phyloP scores from a whole-genome alignment of 2,888 invertebrate genomes.

The Cinara cedri region DNA sequence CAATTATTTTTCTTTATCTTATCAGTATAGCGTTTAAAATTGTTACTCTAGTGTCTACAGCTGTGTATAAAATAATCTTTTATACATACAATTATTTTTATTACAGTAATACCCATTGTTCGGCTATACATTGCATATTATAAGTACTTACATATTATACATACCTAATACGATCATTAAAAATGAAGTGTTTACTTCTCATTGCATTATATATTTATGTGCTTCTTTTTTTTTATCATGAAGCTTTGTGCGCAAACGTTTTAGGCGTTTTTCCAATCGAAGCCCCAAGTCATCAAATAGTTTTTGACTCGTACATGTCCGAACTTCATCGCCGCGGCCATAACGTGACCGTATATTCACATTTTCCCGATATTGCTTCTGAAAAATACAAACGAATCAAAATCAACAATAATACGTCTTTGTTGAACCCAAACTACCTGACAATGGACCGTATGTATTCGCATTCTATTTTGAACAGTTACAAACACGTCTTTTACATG shows the following conservation, averaged over 20 bases:
- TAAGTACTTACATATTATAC: too few species aligned
- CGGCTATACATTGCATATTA: too few species aligned
- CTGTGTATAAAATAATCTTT: too few species aligned
- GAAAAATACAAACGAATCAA: conserved; percentile 3
- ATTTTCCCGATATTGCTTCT: conserved; percentile 41
- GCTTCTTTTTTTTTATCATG: not conserved
- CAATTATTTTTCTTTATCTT: not conserved
- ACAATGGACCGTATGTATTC: conserved; percentile 43
- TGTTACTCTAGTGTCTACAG: too few species aligned
- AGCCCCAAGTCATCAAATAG: conserved; percentile 48
- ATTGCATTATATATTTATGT: not conserved
- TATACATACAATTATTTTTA: too few species aligned
- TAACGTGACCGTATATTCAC: conserved; percentile 52
- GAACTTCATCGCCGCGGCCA: conserved; percentile 53
- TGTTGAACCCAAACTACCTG: conserved; percentile 3
- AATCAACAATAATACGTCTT: not conserved
- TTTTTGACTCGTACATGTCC: conserved; percentile 50
- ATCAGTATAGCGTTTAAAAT: not conserved
- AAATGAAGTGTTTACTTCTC: not conserved
- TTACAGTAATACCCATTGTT: too few species aligned
- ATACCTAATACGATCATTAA: not conserved
- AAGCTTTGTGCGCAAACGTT: conserved; percentile 15
- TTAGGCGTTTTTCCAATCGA: conserved; percentile 50
- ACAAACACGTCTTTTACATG: conserved; percentile 22
- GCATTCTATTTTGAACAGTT: conserved; percentile 13